These are phyloP conservation scores for Cosmia pyralina DNA, from an alignment of 2,888 invertebrate species.

Conservation along the genomic window DNA sequence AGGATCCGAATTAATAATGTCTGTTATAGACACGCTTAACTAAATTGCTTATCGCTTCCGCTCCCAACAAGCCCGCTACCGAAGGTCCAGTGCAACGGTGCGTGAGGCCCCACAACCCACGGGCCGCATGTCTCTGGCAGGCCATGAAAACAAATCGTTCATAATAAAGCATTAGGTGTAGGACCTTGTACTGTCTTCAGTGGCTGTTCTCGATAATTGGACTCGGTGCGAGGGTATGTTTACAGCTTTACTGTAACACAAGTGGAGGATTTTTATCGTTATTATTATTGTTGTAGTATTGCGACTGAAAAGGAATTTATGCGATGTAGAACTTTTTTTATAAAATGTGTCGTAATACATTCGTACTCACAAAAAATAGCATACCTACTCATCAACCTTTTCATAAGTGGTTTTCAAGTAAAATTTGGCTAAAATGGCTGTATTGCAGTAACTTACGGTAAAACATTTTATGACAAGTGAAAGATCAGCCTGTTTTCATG, in stretches of 20 bases:
- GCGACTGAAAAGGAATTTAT: background rate
- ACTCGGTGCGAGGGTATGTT: conserved; percentile 20
- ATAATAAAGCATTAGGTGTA: conserved; percentile 74
- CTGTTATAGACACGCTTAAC: too few species aligned
- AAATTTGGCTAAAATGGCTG: background rate
- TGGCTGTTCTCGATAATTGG: conserved; percentile 54
- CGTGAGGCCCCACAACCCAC: conserved; percentile 82
- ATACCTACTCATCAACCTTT: background rate
- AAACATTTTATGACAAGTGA: too few species aligned
- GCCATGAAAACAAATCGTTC: conserved; percentile 85
- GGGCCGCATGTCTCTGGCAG: conserved; percentile 84
- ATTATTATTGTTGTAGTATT: conserved; percentile 5
- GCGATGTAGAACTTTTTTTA: background rate
- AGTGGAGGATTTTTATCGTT: conserved; percentile 27
- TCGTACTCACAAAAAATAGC: background rate
- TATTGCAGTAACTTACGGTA: background rate
- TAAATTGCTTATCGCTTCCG: conserved; percentile 68
- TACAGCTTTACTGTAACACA: conserved; percentile 33
- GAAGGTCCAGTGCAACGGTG: conserved; percentile 79
- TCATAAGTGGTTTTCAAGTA: background rate
- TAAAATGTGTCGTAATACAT: too few species aligned
- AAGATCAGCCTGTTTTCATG: background rate
- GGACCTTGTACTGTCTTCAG: conserved; percentile 66
- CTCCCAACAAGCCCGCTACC: conserved; percentile 43
- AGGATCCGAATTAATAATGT: too few species aligned